phyloP scores from a whole-genome alignment of 2,888 invertebrate species.

The Pachydiplax longipennis region DNA sequence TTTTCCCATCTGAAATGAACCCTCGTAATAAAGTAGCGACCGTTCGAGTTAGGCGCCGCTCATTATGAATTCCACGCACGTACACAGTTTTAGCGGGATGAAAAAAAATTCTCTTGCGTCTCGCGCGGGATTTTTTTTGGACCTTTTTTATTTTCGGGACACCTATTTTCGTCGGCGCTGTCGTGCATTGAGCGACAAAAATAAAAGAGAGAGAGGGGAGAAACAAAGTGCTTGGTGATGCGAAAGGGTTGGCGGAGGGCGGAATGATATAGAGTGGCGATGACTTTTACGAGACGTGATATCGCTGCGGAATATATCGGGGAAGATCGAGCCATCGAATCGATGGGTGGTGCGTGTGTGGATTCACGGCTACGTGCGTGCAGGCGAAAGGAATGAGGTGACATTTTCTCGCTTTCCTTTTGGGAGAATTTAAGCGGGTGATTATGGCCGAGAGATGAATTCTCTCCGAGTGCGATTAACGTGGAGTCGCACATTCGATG shows the following conservation, averaged over 20 bases:
- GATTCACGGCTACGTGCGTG: too few species aligned
- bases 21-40: background rate
- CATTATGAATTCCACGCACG: background rate
- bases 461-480: too few species aligned
- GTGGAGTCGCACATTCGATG: too few species aligned
- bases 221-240: background rate
- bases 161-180: background rate
- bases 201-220: background rate
- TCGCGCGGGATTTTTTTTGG: background rate
- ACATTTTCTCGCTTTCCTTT: too few species aligned
- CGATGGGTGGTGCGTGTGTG: background rate
- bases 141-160: background rate
- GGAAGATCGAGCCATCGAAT: background rate
- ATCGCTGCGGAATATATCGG: background rate
- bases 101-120: background rate
- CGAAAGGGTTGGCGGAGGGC: background rate
- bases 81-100: background rate
- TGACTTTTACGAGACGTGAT: background rate
- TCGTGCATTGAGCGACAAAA: background rate
- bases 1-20: background rate
- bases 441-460: too few species aligned
- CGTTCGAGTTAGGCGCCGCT: background rate
- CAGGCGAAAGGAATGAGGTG: too few species aligned
- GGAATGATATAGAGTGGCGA: constrained; percentile 5
- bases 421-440: too few species aligned